phyloP scores from a whole-genome alignment of 2,888 invertebrate species.

The Spisula solida region DNA sequence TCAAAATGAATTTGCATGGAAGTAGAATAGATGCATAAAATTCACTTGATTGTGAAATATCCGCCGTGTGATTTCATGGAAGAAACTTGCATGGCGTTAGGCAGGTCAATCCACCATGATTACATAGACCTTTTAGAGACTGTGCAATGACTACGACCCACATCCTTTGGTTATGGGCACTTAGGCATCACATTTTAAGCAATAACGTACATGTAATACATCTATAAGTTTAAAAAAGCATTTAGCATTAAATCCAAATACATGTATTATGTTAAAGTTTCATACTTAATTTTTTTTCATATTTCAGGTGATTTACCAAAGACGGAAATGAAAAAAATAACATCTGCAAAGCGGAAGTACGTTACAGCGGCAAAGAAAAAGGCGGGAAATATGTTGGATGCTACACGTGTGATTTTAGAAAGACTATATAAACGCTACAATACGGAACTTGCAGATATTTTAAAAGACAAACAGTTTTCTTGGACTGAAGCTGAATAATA shows the following conservation, averaged over 20 bases:
- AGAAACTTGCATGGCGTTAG: too few relatives aligned
- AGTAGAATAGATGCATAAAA: not conserved
- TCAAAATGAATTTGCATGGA: not conserved
- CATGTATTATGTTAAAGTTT: too few relatives aligned
- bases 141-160: too few relatives aligned
- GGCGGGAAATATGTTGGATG: conserved; percentile 69
- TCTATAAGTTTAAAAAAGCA: too few relatives aligned
- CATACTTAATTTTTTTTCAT: too few relatives aligned
- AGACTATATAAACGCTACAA: conserved; percentile 74
- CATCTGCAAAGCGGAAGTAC: conserved; percentile 52
- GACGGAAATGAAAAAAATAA: conserved; percentile 52
- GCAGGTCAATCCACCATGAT: too few relatives aligned
- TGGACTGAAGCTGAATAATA: not conserved
- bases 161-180: too few relatives aligned
- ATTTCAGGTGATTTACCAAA: conserved; percentile 64
- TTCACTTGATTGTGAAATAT: not conserved
- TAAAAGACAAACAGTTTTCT: conserved; percentile 49
- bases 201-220: too few relatives aligned
- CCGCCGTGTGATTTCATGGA: not conserved
- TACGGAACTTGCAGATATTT: conserved; percentile 67
- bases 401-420: conserved; percentile 71
- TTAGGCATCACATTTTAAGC: too few relatives aligned
- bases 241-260: too few relatives aligned
- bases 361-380: conserved; percentile 70
- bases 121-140: too few relatives aligned